phyloP scores from a whole-genome alignment of 2,113 vertebrate species.

The Naja naja region DNA sequence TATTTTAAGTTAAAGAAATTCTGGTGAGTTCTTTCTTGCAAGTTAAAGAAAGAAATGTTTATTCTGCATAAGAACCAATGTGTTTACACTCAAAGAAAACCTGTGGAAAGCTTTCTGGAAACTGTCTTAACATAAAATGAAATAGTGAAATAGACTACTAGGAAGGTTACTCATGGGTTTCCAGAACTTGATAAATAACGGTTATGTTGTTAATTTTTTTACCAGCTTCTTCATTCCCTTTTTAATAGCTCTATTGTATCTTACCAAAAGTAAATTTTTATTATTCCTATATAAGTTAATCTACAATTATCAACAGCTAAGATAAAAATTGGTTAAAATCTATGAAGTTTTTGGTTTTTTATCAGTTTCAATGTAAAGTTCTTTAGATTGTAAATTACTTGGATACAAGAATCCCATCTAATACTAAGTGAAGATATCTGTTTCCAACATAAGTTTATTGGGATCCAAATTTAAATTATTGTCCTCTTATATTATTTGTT shows the following conservation, averaged over 20 bases:
- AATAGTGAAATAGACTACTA: neutral
- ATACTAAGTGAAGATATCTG: neutral
- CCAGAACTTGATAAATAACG: constrained; percentile 32
- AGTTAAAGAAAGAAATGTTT: constrained; percentile 7
- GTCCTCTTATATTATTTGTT: neutral
- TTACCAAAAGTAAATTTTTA: neutral
- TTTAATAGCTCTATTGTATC: neutral
- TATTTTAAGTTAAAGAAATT: neutral
- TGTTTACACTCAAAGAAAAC: constrained; percentile 50
- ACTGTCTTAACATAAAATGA: neutral
- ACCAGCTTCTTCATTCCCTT: neutral
- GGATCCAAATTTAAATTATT: neutral
- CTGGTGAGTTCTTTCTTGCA: neutral
- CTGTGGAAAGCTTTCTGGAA: constrained; percentile 38
- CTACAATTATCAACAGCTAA: neutral
- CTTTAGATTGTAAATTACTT: neutral
- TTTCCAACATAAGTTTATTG: neutral
- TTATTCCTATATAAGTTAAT: neutral
- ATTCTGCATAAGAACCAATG: constrained; percentile 27
- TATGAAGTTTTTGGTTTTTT: neutral
- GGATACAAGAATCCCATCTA: neutral
- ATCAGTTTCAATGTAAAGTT: neutral
- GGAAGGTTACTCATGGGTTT: constrained; percentile 36
- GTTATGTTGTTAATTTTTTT: constrained; percentile 34
- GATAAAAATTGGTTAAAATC: neutral